These are phyloP conservation scores for Ptychoptera albimana DNA, from an alignment of 2,888 invertebrate genomes.

Conservation along the genomic window DNA sequence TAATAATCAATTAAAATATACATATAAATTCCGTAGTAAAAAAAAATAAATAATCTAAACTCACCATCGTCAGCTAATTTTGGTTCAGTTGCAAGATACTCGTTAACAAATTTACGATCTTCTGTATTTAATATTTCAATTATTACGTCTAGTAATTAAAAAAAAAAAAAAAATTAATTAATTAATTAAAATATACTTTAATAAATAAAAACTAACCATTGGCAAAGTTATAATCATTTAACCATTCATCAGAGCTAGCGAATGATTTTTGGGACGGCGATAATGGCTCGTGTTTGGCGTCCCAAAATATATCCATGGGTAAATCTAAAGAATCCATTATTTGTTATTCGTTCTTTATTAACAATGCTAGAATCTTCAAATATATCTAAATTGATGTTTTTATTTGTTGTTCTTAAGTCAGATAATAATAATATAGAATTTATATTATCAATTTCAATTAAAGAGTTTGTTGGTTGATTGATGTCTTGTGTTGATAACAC, in stretches of 20 bases:
- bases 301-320: conserved; percentile 26
- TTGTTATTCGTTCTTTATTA: neutral
- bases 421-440: neutral
- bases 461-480: conserved; percentile 16
- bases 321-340: conserved; percentile 27
- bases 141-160: too few relatives aligned
- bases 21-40: too few relatives aligned
- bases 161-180: neutral
- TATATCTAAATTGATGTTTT: neutral
- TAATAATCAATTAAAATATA: too few relatives aligned
- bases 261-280: conserved; percentile 24
- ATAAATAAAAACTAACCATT: conserved; percentile 7
- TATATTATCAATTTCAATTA: neutral
- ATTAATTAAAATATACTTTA: too few relatives aligned
- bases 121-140: too few relatives aligned
- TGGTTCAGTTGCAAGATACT: too few relatives aligned
- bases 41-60: too few relatives aligned
- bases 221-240: conserved; percentile 13
- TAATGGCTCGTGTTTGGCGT: conserved; percentile 26
- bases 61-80: too few relatives aligned
- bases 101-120: too few relatives aligned
- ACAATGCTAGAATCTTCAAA: conserved; percentile 1
- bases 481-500: conserved; percentile 44
- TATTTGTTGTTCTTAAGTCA: too few relatives aligned
- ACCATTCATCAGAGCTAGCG: conserved; percentile 10